Base-by-base conservation (phyloP, 1,140 invertebrate genomes). In the Camponotus vicinus region DNA sequence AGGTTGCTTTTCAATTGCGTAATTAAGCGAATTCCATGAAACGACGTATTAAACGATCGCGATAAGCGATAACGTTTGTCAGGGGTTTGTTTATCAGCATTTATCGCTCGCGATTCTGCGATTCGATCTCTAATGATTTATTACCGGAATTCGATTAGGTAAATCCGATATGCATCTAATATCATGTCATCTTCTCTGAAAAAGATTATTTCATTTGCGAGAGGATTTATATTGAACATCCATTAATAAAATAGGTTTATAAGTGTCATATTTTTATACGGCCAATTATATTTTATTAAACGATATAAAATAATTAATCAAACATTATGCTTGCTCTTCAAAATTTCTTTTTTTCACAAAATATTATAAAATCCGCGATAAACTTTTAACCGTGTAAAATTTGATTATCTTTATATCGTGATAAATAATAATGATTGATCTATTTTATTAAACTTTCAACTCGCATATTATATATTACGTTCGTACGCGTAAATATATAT, bases 1-100 rank as follows among this genome's bases (percentile, higher is more conserved):
- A 69, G 69, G 18, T 75, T 63, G 57, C 61, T 75, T 63, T 75
- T 75, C 69, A 71, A 83, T 83, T 61, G 69, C 27, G 59, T 61
- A 73, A 61, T 75, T 34, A 83, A 82, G 52, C 27, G 40, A 61
- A 75, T 73, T 18, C 18, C 32, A 27, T 61, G 42, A 73, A 75
- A 83, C 13, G 55, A 80, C 34, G 40, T 71, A 71, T 59, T 82
- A 82, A 71, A 40, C 27, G 27, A 69, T 21, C 40, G 40, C 57
- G 55, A 45, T 83, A 52, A 55, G 49, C 49, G 61, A 59, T 76
- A 75, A 27, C 57, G 37, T 49, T 61, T 83, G 69, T 49, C 55
- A 63, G 11, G 8, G 27, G 3, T 15, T 3, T 34, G 27, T 83
- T 73, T 75, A 83, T 75, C 55, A 45, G 55, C 67, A 27, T 75